These are phyloP conservation scores for Typhlomys cinereus DNA, from an alignment of 2,113 vertebrate species.

Conservation along the genomic window DNA sequence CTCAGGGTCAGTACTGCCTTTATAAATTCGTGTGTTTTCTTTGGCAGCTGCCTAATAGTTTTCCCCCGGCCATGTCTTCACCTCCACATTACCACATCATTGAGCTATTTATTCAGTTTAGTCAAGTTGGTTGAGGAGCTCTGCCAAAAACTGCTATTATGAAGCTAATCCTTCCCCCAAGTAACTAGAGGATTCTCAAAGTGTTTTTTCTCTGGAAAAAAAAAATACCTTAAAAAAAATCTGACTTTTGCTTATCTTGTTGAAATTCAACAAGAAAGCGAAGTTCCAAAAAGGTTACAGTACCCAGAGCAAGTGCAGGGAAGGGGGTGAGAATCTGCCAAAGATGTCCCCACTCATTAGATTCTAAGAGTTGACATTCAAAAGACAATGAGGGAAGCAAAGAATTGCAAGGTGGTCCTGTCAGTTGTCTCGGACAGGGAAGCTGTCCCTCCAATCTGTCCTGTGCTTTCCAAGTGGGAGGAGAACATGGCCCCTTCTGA, in stretches of 20 bases:
- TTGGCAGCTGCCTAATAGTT: constrained; percentile 73
- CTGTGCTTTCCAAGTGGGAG: background rate
- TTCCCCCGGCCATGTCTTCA: constrained; percentile 64
- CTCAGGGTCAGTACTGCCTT: constrained; percentile 75
- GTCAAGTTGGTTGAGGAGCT: constrained; percentile 44
- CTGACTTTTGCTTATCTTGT: constrained; percentile 37
- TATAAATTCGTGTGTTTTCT: constrained; percentile 47
- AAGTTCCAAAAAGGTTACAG: constrained; percentile 40
- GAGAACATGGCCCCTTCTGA: background rate
- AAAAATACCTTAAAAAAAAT: constrained; percentile 16
- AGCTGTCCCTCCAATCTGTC: background rate
- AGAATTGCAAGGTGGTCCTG: background rate
- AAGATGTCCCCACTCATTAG: background rate
- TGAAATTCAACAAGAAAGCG: background rate
- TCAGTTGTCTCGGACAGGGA: background rate
- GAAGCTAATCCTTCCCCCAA: constrained; percentile 64
- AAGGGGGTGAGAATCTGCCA: background rate
- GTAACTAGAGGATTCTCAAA: constrained; percentile 66
- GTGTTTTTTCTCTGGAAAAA: constrained; percentile 39
- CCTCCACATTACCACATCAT: constrained; percentile 74
- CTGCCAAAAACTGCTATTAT: constrained; percentile 71
- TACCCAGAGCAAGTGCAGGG: background rate
- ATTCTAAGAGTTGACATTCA: background rate
- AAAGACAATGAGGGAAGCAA: background rate
- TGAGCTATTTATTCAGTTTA: constrained; percentile 64